These are phyloP conservation scores for Smittia aterrima DNA, from an alignment of 2,888 invertebrate genomes.

Conservation along the genomic window DNA sequence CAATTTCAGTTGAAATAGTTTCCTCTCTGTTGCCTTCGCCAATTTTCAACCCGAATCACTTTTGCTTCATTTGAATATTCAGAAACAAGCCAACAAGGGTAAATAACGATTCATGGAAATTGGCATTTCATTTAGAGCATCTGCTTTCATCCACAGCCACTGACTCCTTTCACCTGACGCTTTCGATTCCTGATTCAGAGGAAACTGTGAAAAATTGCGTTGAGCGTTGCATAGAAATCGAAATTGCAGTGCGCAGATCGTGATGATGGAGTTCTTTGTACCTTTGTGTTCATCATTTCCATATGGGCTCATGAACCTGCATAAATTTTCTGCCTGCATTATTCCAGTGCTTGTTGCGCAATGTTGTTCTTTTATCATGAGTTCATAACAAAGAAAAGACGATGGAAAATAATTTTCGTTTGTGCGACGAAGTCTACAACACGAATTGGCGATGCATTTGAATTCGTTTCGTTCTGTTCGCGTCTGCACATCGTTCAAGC, in stretches of 20 bases:
- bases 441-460: background rate
- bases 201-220: background rate
- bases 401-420: too few species aligned
- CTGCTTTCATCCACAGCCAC: background rate
- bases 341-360: background rate
- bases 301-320: background rate
- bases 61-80: background rate
- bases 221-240: background rate
- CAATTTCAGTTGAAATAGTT: background rate
- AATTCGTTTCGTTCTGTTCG: background rate
- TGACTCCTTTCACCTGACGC: too few species aligned
- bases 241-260: background rate
- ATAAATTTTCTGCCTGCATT: background rate
- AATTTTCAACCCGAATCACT: background rate
- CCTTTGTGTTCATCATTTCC: background rate
- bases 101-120: background rate
- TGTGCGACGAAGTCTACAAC: background rate
- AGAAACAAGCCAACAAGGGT: too few species aligned
- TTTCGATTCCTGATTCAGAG: too few species aligned
- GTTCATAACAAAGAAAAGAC: too few species aligned
- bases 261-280: background rate
- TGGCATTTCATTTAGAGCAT: background rate
- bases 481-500: background rate
- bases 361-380: too few species aligned
- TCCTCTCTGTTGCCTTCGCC: background rate